Base-by-base conservation (phyloP, 2,888 invertebrate genomes). In the Callimorpha dominula region DNA sequence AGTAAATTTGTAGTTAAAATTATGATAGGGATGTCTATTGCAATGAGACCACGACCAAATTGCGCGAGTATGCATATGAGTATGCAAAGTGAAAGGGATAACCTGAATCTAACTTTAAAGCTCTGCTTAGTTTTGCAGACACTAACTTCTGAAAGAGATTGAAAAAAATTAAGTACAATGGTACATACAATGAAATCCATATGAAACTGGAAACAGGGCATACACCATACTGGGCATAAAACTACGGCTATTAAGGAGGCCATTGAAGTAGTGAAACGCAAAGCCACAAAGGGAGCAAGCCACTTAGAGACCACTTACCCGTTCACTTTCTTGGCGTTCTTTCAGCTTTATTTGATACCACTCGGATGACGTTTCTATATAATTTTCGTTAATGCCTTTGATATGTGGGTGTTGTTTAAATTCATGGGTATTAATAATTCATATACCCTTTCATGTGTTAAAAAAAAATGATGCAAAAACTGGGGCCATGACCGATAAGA, bases 291-390 rank as follows among this genome's bases (percentile, higher is more conserved):
- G 91, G 87, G 87, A 89, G 87, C 87, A 86, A 81, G 85, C 86
- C 86, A 87, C 90, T 90, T 85, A 85, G 79, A 78, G 78, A 82
- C 87, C 89, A 90, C 90, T 90, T 86, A 86, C 87, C 83, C 84
- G 85, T 83, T 87, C 88, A 84, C 88, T 89, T 90, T 90, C 91
- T 89, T 91, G 91, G 91, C 91, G 86, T 88, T 87, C 89, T 89
- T 89, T 89, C 88, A 90, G 89, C 81, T 84, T 83, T 81, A 83
- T 88, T 88, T 88, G 85, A 87, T 86, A 83, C 78, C 82, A 75
- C 72, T 80, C 69, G 73, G 77, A 79, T 81, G 79, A 80, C 78
- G 70, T 64, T 76, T 82, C 78, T 65, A 31, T 84, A 78, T 73
- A 75, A 77, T 77, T 82, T 84, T 74, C 17, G 70, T 72, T 75